Conservation (phyloP, 2,888 invertebrate species). For the Sphinx pinastri region DNA sequence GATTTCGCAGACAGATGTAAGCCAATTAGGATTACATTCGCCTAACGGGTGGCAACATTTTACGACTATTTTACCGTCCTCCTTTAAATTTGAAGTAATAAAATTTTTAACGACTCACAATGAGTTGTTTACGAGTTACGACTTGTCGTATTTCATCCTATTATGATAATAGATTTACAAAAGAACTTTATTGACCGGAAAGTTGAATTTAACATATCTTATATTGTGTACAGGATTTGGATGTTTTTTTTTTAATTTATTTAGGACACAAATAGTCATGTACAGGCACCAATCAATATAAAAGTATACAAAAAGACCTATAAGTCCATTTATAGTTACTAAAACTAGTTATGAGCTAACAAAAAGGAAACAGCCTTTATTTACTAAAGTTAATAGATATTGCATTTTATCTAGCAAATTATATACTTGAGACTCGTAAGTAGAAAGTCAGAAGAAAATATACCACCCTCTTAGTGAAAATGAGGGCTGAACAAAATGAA, state of each 20-base stretch:
- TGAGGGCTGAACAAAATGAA: neutral
- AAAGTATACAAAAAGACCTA: no score
- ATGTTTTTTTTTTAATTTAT: neutral
- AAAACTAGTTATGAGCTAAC: no score
- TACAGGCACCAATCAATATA: no score
- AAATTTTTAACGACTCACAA: slow-evolving; percentile 63
- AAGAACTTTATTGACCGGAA: slow-evolving; percentile 45
- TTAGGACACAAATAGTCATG: no score
- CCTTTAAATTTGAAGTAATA: slow-evolving; percentile 63
- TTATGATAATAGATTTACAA: slow-evolving; percentile 56
- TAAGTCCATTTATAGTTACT: no score
- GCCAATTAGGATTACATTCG: slow-evolving; percentile 35
- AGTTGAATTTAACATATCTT: slow-evolving; percentile 35
- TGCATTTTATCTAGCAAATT: no score
- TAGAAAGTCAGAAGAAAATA: no score
- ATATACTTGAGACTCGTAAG: no score
- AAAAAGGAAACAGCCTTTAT: no score
- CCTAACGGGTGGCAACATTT: slow-evolving; percentile 63
- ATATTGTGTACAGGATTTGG: slow-evolving; percentile 14
- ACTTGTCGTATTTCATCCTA: slow-evolving; percentile 63
- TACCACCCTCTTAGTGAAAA: neutral
- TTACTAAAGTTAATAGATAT: no score
- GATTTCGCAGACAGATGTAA: slow-evolving; percentile 18
- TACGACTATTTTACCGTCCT: slow-evolving; percentile 63
- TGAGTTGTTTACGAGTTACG: slow-evolving; percentile 63